These are phyloP conservation scores for Acronicta aceris DNA, from an alignment of 2,888 invertebrate species.

Conservation along the genomic window DNA sequence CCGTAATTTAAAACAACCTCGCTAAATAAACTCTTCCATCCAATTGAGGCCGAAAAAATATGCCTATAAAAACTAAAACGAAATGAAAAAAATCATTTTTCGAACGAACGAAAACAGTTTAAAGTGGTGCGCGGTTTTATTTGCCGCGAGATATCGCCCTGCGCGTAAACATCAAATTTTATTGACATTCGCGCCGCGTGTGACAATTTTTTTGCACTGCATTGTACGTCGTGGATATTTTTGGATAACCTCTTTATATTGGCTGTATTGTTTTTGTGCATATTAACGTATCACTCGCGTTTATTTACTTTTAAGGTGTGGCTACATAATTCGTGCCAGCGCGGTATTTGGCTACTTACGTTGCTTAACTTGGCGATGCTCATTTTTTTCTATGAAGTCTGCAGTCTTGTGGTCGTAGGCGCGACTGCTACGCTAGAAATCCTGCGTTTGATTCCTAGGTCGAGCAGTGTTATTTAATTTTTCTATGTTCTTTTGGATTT, in stretches of 20 bases:
- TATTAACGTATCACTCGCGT: conserved; percentile 43
- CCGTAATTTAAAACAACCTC: conserved; percentile 35
- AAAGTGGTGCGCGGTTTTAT: conserved; percentile 71
- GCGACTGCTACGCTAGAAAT: too few relatives aligned
- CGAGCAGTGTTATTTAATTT: too few relatives aligned
- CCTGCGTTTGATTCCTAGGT: too few relatives aligned
- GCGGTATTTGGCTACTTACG: conserved; percentile 15
- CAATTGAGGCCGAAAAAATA: conserved; percentile 36
- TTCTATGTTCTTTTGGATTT: too few relatives aligned
- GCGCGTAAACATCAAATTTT: conserved; percentile 83
- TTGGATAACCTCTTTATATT: conserved; percentile 59
- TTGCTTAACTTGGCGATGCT: background rate
- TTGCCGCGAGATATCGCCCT: conserved; percentile 73
- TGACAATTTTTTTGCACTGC: conserved; percentile 74
- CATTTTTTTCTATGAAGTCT: background rate
- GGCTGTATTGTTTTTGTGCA: conserved; percentile 48
- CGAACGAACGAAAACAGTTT: conserved; percentile 67
- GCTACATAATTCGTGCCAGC: conserved; percentile 14
- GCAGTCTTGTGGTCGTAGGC: too few relatives aligned
- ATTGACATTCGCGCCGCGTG: conserved; percentile 76
- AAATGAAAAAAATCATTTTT: conserved; percentile 67
- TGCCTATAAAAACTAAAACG: conserved; percentile 42
- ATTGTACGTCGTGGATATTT: conserved; percentile 61
- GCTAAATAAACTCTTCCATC: conserved; percentile 32
- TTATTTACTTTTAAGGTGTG: conserved; percentile 44